Conservation (phyloP, 2,888 invertebrate genomes). For the Pseudoips prasinana region DNA sequence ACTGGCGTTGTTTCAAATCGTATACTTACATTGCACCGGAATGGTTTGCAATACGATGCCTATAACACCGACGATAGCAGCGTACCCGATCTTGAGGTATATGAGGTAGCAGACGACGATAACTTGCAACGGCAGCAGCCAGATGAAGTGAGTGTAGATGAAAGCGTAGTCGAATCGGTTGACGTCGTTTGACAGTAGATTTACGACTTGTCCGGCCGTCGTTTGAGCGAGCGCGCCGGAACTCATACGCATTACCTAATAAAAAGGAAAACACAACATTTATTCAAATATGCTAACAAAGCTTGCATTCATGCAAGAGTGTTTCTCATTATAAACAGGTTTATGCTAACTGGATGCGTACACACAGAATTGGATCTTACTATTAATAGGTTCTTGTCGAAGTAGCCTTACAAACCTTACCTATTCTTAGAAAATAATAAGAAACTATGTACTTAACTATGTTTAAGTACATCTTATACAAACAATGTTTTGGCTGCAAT, state of each 20-base stretch:
- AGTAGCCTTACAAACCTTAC: no score
- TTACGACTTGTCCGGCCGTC: constrained; percentile 94
- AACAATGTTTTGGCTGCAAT: no score
- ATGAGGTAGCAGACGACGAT: constrained; percentile 87
- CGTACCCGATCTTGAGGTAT: constrained; percentile 87
- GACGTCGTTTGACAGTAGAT: constrained; percentile 96
- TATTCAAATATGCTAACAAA: not conserved
- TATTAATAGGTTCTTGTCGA: no score
- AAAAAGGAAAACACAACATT: constrained; percentile 4
- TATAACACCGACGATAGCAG: constrained; percentile 89
- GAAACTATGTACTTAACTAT: no score
- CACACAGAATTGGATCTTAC: no score
- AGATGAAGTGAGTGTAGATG: constrained; percentile 92
- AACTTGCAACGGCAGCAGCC: constrained; percentile 91
- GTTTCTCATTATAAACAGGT: not conserved
- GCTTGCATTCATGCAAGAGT: not conserved
- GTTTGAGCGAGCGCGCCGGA: constrained; percentile 93
- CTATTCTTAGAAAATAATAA: no score
- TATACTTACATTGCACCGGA: constrained; percentile 88
- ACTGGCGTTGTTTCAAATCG: no score
- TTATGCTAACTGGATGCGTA: not conserved
- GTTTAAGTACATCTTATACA: no score
- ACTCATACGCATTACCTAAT: constrained; percentile 84
- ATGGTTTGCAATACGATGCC: constrained; percentile 89
- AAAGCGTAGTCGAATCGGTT: constrained; percentile 94